These are phyloP conservation scores for Fissipunctia ypsillon DNA, from an alignment of 2,888 invertebrate genomes.

Conservation along the genomic window DNA sequence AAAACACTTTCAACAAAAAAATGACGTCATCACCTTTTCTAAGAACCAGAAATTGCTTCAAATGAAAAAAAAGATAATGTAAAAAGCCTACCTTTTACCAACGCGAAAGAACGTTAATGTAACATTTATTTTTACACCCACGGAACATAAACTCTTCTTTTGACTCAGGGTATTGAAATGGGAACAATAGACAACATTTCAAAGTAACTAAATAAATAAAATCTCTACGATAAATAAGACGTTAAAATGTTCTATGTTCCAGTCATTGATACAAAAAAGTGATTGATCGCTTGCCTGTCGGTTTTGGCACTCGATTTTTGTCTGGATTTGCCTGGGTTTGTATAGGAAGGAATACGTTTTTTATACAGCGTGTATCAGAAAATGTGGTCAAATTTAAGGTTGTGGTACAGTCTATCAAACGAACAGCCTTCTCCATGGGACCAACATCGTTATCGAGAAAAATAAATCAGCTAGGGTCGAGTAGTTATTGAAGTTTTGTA, in stretches of 20 bases:
- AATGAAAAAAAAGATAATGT: constrained; percentile 22
- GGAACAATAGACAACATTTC: constrained; percentile 37
- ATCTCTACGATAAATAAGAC: constrained; percentile 41
- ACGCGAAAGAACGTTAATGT: constrained; percentile 26
- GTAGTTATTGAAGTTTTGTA: too few species aligned
- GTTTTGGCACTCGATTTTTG: not conserved
- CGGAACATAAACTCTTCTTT: constrained; percentile 54
- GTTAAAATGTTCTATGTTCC: constrained; percentile 7
- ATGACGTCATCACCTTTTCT: constrained; percentile 9
- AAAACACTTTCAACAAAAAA: constrained; percentile 13
- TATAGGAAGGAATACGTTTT: not conserved
- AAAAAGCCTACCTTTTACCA: constrained; percentile 19
- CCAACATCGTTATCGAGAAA: too few species aligned
- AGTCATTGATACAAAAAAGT: constrained; percentile 5
- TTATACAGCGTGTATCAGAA: too few species aligned
- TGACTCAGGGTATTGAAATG: constrained; percentile 33
- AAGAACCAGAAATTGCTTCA: constrained; percentile 30
- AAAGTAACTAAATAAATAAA: constrained; percentile 3
- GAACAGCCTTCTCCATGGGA: too few species aligned
- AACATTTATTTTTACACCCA: constrained; percentile 51
- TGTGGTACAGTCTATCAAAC: too few species aligned
- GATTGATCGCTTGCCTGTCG: constrained; percentile 36
- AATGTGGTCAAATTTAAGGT: too few species aligned
- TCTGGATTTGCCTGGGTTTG: not conserved
- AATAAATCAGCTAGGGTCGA: too few species aligned